Percentiles rank a stretch among this genome's conserved stretches.
phyloP scores from a whole-genome alignment of 2,888 invertebrate species.

The Scaptomyza reducta region DNA sequence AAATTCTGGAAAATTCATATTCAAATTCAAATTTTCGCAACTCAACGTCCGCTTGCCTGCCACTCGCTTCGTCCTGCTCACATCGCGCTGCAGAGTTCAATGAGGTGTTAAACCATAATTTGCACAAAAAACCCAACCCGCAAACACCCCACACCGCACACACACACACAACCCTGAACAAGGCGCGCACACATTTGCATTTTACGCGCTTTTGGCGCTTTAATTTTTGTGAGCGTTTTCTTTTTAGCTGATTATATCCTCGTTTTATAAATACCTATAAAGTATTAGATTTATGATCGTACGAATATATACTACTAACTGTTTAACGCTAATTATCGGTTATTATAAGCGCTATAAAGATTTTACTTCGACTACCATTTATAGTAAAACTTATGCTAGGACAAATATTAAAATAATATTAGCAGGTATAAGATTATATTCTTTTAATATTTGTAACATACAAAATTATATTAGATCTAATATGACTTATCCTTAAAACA shows the following conservation, averaged over 20 bases:
- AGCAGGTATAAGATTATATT: no score
- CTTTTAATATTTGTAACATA: no score
- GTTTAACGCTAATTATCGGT: no score
- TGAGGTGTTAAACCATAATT: conserved; percentile 84
- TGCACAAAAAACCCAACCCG: conserved; percentile 73
- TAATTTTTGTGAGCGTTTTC: conserved; percentile 63
- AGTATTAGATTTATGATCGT: not conserved
- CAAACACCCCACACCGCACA: not conserved
- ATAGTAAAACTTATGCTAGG: no score
- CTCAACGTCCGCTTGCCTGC: conserved; percentile 14
- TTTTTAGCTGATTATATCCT: conserved; percentile 45
- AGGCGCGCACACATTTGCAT: conserved; percentile 71
- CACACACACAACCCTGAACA: conserved; percentile 30
- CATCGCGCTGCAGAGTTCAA: conserved; percentile 72
- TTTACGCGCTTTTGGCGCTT: conserved; percentile 74
- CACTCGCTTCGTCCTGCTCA: not conserved
- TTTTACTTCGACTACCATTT: no score
- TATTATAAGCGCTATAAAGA: no score
- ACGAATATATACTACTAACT: not conserved
- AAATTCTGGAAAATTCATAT: conserved; percentile 70
- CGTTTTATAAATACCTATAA: not conserved
- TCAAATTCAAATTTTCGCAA: conserved; percentile 73
- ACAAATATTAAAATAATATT: no score
- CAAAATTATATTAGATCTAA: no score
- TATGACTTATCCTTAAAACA: no score